Evolutionary conservation across 2,113 vertebrate species (phyloP), one percentile per base, ranked within the genome.

Genomic region (Budorcas taxicolor): DNA sequence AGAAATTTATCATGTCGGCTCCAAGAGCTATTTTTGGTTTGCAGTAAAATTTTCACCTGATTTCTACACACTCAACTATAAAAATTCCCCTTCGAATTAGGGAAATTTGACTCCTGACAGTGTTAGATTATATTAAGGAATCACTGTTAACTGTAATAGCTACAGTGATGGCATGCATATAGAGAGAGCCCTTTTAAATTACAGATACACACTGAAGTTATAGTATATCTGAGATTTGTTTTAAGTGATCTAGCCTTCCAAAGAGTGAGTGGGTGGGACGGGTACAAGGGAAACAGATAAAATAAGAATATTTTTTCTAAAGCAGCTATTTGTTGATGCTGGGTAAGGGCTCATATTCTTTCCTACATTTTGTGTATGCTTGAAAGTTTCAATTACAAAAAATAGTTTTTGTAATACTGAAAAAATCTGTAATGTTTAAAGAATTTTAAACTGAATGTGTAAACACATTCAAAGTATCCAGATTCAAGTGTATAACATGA

Each of bases 21-120:
- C 43, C 85, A 58, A 95, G 82, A 97, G n/a, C 52, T 87, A 3
- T 89, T 86, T 88, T 92, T 93, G 88, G 29, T 94, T 93, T 95
- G 57, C 87, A 45, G 12, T 91, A 82, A 83, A 95, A 84, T 3
- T 40, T 62, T 83, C 19, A 87, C 55, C 10, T 82, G 58, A 76
- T 87, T 93, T 93, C 62, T 92, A 76, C 16, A 90, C 93, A 52
- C 58, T 14, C 45, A 95, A 19, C 58, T 82, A 57, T 64, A 92
- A 92, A 94, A 74, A 87, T 94, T 92, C 13, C 58, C 84, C 84
- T 95, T 97, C 67, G n/a, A 82, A 43, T 76, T 92, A 92, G 52
- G 33, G 64, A 95, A 71, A 64, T 90, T 92, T 84, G 76, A 96
- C 89, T 85, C 47, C 15, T 94, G 40, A 87, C n/a, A 55, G 23